Base-by-base conservation (phyloP, 23 tunicate genomes). In the Pegea sp. region DNA sequence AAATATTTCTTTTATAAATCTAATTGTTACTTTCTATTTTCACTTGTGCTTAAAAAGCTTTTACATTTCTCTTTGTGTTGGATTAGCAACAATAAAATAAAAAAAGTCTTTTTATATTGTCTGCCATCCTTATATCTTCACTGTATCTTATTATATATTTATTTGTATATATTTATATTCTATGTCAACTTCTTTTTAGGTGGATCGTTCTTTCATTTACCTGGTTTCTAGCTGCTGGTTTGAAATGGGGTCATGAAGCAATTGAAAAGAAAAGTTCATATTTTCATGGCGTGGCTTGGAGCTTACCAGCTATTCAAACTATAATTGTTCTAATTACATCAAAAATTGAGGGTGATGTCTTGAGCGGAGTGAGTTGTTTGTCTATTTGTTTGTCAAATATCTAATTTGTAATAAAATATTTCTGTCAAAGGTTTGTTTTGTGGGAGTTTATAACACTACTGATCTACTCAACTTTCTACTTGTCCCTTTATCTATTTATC, bases 191-290 rank as follows among this genome's bases (percentile, higher is more conserved):
- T n/a, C n/a, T n/a, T n/a, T n/a, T n/a, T n/a, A 81, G 93, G 97
- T 88, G 97, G 97, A 67, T 88, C 21, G 71, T 88, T 22, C 56
- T 88, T 44, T 65, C 88, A 0, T 69, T 77, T 38, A 88, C 86
- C 18, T 88, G 97, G 97, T 88, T 88, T 55, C 74, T 88, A 28
- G 97, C 97, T 30, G 97, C 97, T 22, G 97, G 86, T 0, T 65
- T 76, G 34, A 88, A 88, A 61, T 88, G 97, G 97, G 86, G 88
- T 0, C 56, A 76, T 50, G 94, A 81, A 57, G 75, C 75, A 33
- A 81, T 81, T 25, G 94, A 81, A 54, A 64, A 55, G 33, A 69
- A 79, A 32, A 70, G 88, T 33, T 76, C 86, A 3, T 88, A 88
- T 59, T 88, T 88, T 49, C 97, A 88, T 34, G 67, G 74, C 13